Evolutionary conservation across 2,113 vertebrate species (phyloP).

Genomic region (Mionectes macconnelli): DNA sequence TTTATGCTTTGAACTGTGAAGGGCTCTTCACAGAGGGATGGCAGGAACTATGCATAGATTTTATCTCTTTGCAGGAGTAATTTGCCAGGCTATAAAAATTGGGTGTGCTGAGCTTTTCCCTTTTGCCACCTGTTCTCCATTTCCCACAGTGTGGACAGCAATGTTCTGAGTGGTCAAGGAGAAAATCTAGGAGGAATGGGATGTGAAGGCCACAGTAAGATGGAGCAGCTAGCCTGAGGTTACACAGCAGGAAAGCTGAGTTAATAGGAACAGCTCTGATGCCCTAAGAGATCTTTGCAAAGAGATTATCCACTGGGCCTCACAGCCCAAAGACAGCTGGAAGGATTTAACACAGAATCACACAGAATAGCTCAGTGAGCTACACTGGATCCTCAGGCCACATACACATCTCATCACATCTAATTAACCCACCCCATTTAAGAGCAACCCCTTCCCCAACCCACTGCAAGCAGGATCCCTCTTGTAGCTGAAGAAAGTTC

Average conservation of each 20-base stretch:
- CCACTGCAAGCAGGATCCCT: background rate
- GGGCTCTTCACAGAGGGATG: background rate
- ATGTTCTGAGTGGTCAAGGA: background rate
- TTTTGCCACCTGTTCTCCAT: background rate
- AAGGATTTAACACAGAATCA: background rate
- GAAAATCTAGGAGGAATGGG: background rate
- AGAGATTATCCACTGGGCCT: background rate
- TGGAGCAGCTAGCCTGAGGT: background rate
- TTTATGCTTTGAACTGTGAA: background rate
- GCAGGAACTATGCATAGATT: background rate
- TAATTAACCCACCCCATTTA: background rate
- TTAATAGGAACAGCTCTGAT: background rate
- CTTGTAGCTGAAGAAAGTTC: background rate
- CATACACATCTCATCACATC: background rate
- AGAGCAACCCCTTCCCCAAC: background rate
- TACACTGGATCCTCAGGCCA: accelerated
- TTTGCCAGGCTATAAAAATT: background rate
- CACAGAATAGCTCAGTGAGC: background rate
- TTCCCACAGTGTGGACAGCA: background rate
- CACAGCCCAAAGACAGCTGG: background rate
- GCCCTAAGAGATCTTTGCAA: background rate
- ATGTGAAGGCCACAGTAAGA: background rate
- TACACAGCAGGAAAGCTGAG: background rate
- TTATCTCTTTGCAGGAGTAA: background rate
- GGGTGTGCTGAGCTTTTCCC: background rate